Conservation (phyloP, 2,113 vertebrate genomes). For the Campylorhamphus procurvoides region DNA sequence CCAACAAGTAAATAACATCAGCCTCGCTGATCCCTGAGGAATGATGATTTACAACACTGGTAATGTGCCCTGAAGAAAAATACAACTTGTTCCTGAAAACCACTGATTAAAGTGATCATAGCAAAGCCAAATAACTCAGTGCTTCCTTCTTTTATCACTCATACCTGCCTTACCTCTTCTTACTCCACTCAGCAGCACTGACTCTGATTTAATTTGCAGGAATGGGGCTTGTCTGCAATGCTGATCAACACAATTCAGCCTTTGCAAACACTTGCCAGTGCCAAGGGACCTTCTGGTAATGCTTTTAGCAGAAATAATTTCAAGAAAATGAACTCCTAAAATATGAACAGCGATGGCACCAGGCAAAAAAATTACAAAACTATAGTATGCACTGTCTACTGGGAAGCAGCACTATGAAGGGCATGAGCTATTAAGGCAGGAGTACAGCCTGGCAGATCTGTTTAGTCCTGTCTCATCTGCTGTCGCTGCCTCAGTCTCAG, state of each 20-base stretch:
- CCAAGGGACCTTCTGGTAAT: neutral
- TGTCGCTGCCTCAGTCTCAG: neutral
- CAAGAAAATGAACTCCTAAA: slow-evolving; percentile 10
- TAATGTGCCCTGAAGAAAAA: slow-evolving; percentile 22
- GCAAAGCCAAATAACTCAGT: slow-evolving; percentile 8
- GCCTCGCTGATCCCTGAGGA: slow-evolving; percentile 24
- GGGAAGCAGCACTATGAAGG: neutral
- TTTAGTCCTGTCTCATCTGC: neutral
- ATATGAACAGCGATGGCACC: neutral
- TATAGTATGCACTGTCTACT: neutral
- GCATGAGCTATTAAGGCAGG: neutral
- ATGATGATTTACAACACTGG: slow-evolving; percentile 35
- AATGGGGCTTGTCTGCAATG: neutral
- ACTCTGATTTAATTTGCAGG: neutral
- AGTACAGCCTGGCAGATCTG: neutral
- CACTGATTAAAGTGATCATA: slow-evolving; percentile 45
- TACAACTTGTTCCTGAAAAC: slow-evolving; percentile 48
- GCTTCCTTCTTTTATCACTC: neutral
- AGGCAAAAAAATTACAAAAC: neutral
- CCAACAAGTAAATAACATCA: slow-evolving; percentile 29
- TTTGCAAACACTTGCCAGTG: neutral
- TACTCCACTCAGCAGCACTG: neutral
- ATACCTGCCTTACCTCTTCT: neutral
- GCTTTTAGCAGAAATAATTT: slow-evolving; percentile 20
- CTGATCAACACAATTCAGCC: neutral